Base-by-base conservation (phyloP, 2,888 invertebrate genomes). In the Metallyticus violacea region DNA sequence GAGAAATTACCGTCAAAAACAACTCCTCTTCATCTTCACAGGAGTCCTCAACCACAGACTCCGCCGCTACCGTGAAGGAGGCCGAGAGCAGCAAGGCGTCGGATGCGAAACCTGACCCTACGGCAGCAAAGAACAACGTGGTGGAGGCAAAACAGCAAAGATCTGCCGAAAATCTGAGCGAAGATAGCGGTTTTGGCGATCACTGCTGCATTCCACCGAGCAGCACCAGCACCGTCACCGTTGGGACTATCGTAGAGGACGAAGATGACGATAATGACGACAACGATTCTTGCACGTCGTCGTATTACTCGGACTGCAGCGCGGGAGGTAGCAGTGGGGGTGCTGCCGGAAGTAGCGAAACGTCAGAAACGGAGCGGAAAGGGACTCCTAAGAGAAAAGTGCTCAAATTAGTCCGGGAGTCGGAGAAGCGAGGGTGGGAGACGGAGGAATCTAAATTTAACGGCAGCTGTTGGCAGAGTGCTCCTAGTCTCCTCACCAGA, bases 141-240 rank as follows among this genome's bases (percentile, higher is more conserved):
- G 27, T 26, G 22, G 30, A 81, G 30, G 88, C 81, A 89, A 89
- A 88, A 87, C 80, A 86, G 82, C 87, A 87, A 88, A 83, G 89
- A 88, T 96, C 96, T 81, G 94, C 94, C 27, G 96, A 96, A 91
- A 96, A 96, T 93, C 93, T 96, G 89, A 96, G 96, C 90, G 96
- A 96, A 91, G 96, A 96, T 91, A 96, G 96, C 90, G 96, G 96
- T 85, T 96, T 95, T 91, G 94, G 96, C 90, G 96, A 96, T 89
- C 91, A 92, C 87, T 83, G 83, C 25, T 83, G 83, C 25, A 90
- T 91, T 81, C 90, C 90, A 83, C 77, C 81, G 7, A 40, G 81
- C 2, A 62, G 27, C 26, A 83, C 77, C 26, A 26, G 26, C 22
- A 9, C 82, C 6, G 40, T 5, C 25, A 83, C 83, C 6, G 83